Evolutionary conservation across 2,113 vertebrate genomes (phyloP).

Genomic region (Sander vitreus): DNA sequence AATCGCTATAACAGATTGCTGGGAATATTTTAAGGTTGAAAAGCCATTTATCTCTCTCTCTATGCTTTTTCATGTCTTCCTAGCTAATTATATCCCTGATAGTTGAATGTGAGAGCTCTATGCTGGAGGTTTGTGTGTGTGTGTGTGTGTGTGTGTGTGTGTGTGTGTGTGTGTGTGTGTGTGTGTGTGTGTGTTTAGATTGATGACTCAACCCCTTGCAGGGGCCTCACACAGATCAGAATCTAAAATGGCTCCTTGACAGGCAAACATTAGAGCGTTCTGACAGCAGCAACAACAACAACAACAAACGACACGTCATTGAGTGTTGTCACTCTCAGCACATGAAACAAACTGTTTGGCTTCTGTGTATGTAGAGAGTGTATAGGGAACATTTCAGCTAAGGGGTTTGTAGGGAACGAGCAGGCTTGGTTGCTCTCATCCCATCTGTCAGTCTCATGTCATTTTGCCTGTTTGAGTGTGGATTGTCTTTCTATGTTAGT

Average conservation of each 20-base stretch:
- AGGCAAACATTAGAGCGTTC: conserved; percentile 2
- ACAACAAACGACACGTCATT: neutral
- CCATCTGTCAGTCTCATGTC: neutral
- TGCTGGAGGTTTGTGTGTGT: too few species aligned
- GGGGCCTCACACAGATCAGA: conserved; percentile 17
- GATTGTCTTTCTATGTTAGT: neutral
- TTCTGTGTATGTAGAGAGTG: neutral
- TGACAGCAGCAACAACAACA: conserved; percentile 25
- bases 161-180: conserved; percentile 5
- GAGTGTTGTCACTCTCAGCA: neutral
- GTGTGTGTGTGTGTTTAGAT: neutral
- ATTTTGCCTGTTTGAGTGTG: neutral
- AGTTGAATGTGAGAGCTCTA: conserved; percentile 36
- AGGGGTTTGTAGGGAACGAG: conserved; percentile 3
- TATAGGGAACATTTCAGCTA: neutral
- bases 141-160: conserved; percentile 19
- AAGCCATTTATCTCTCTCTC: conserved; percentile 7
- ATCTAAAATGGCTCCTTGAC: conserved; percentile 22
- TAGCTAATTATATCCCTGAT: conserved; percentile 63
- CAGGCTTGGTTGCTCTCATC: conserved; percentile 26
- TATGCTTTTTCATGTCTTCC: conserved; percentile 17
- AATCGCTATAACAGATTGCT: neutral
- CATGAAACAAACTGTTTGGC: neutral
- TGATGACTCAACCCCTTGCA: conserved; percentile 52
- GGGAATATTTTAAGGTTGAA: conserved; percentile 28